These are phyloP conservation scores for Sinocyclocheilus rhinocerous DNA, from an alignment of 2,113 vertebrate genomes.

Conservation along the genomic window DNA sequence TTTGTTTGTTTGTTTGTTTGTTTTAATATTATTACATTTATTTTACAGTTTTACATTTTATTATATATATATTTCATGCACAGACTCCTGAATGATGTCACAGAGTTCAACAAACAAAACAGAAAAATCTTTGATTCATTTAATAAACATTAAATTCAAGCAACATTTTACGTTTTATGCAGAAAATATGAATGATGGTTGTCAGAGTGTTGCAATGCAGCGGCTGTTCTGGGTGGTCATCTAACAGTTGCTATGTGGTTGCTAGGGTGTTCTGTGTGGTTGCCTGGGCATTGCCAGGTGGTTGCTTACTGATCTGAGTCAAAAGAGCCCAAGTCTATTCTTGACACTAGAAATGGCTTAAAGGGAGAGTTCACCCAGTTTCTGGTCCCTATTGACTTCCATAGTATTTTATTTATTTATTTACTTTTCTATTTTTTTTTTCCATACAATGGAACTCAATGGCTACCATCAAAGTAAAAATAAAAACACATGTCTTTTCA, in stretches of 20 bases:
- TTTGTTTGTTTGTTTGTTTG: too few species aligned
- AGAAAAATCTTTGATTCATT: neutral
- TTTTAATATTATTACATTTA: too few species aligned
- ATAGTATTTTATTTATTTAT: too few species aligned
- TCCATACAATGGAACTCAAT: too few species aligned
- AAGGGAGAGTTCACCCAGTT: too few species aligned
- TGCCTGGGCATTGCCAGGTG: neutral
- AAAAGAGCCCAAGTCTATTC: neutral
- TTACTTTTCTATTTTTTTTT: too few species aligned
- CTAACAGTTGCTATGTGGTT: neutral
- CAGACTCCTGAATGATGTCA: slow-evolving; percentile 26
- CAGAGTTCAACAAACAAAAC: slow-evolving; percentile 34
- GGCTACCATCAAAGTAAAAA: neutral
- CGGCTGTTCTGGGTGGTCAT: neutral
- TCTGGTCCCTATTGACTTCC: too few species aligned
- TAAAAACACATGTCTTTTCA: neutral
- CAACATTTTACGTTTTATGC: neutral
- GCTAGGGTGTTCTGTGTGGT: neutral
- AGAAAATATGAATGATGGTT: slow-evolving; percentile 1
- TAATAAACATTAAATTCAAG: neutral
- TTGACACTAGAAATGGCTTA: neutral
- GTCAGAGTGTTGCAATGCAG: neutral
- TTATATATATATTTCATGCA: too few species aligned
- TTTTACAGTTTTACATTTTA: too few species aligned
- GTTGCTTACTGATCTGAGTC: neutral